Percentiles rank a stretch among this genome's conserved stretches.
phyloP scores from a whole-genome alignment of 2,113 vertebrate genomes.

The Nothoprocta pentlandii region DNA sequence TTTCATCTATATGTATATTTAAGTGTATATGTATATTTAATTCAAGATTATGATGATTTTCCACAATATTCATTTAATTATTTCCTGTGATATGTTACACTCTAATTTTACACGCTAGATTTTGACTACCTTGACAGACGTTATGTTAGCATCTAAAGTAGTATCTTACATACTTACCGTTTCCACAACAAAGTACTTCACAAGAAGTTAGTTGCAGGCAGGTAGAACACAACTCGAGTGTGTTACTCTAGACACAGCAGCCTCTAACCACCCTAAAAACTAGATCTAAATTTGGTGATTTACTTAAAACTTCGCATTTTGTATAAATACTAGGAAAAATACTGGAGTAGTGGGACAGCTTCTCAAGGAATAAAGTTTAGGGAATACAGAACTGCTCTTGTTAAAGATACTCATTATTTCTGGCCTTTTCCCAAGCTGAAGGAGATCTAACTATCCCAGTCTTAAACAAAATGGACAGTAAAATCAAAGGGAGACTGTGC shows the following conservation, averaged over 20 bases:
- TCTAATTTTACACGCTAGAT: background rate
- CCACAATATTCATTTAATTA: background rate
- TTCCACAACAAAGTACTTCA: background rate
- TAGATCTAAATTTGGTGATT: too few species aligned
- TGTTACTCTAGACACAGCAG: rapidly evolving
- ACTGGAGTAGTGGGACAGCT: background rate
- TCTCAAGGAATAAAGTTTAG: background rate
- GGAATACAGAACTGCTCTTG: background rate
- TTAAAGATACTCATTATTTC: background rate
- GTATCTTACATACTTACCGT: background rate
- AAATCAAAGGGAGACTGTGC: background rate
- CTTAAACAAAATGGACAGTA: background rate
- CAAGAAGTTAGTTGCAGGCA: background rate
- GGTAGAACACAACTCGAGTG: background rate
- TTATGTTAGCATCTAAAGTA: background rate
- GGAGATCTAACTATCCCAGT: background rate
- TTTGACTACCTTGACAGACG: background rate
- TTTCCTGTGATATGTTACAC: background rate
- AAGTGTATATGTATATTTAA: background rate
- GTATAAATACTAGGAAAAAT: background rate
- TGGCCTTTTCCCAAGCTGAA: background rate
- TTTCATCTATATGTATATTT: background rate
- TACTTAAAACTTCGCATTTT: background rate
- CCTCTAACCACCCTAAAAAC: background rate
- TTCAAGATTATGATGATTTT: background rate